phyloP scores from a whole-genome alignment of 2,888 invertebrate species.

The Drosophila lacicola region DNA sequence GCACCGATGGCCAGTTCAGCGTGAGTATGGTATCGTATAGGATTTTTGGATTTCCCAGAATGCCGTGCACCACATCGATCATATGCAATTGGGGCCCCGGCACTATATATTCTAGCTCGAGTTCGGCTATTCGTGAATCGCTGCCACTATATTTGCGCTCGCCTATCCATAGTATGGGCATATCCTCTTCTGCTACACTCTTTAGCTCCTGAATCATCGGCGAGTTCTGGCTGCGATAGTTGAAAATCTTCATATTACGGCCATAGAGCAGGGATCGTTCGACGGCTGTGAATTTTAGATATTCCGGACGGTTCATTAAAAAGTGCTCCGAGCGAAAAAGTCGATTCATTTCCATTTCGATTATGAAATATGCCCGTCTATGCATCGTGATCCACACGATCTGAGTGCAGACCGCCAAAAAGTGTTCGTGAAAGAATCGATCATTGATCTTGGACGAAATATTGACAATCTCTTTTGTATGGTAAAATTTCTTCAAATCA shows the following conservation, averaged over 20 bases:
- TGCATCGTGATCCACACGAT: constrained; percentile 11
- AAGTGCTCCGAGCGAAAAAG: constrained; percentile 17
- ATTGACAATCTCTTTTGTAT: constrained; percentile 2
- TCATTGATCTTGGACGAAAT: constrained; percentile 5
- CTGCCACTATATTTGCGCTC: neutral
- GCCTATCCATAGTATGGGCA: neutral
- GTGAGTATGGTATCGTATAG: constrained; percentile 11
- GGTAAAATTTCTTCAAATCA: neutral
- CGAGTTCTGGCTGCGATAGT: constrained; percentile 4
- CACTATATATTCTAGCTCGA: constrained; percentile 10
- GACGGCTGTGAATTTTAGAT: neutral
- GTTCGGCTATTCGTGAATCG: neutral
- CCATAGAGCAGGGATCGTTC: neutral
- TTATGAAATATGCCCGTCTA: constrained; percentile 1
- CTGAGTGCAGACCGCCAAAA: constrained; percentile 9
- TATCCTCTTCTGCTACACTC: neutral
- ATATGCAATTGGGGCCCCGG: neutral
- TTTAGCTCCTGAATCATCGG: neutral
- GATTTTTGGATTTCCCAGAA: constrained; percentile 8
- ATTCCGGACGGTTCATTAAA: neutral
- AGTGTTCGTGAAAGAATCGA: neutral
- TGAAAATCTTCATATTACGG: neutral
- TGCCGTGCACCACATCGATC: constrained; percentile 11
- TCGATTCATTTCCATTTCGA: constrained; percentile 16
- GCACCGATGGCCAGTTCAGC: constrained; percentile 14